Conservation (phyloP, 2,888 invertebrate species). For the Schizaphis graminum region DNA sequence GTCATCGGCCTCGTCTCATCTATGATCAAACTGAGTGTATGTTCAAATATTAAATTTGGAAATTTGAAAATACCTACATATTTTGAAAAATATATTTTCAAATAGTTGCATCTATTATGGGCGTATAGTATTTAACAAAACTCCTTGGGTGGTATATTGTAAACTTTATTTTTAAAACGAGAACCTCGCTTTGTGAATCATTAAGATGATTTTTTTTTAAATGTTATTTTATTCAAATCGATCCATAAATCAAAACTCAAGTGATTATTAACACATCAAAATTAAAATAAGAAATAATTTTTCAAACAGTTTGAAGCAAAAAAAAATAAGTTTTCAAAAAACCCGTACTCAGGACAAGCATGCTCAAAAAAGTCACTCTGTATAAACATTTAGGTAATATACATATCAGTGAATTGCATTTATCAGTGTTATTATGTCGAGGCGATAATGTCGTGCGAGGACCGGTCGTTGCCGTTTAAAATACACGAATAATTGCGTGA, state of each 20-base stretch:
- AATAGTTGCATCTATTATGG: not conserved
- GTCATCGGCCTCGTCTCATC: not conserved
- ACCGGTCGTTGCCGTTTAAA: slow-evolving; percentile 13
- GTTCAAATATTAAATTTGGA: not conserved
- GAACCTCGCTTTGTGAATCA: not conserved
- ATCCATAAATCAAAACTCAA: not conserved
- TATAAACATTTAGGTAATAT: not conserved
- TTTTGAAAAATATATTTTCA: not conserved
- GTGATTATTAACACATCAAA: not conserved
- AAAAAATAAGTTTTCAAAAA: not conserved
- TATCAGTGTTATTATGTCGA: not conserved
- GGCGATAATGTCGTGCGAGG: not conserved
- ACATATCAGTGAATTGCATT: not conserved
- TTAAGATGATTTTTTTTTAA: not conserved
- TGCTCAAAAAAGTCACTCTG: not conserved
- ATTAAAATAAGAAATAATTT: not conserved
- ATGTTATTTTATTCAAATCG: not conserved
- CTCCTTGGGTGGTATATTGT: too few species aligned
- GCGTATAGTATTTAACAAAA: not conserved
- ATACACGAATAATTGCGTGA: not conserved
- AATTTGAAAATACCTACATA: not conserved
- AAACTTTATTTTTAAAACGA: not conserved
- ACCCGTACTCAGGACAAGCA: too few species aligned
- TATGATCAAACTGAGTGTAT: not conserved
- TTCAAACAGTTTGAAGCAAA: not conserved